Percentiles rank a stretch among this genome's conserved stretches.
Conservation (phyloP, 2,113 vertebrate genomes). For the Pagrus major region DNA sequence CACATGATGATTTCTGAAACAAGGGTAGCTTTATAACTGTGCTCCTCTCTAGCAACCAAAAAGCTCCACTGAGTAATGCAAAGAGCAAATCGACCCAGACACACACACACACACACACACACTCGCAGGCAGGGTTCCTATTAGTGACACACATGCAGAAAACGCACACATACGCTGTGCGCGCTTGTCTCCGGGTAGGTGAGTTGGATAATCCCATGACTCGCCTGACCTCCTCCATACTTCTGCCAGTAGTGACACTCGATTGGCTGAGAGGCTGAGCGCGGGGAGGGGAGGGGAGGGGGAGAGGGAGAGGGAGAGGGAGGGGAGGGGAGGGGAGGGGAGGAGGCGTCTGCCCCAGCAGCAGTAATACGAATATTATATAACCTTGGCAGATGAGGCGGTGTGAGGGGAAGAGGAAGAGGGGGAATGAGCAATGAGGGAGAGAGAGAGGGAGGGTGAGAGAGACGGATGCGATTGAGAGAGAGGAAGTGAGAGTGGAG, state of each 20-base stretch:
- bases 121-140: constrained; percentile 26
- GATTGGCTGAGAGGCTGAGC: constrained; percentile 68
- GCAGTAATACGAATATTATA: constrained; percentile 72
- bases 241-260: constrained; percentile 51
- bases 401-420: constrained; percentile 30
- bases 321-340: not conserved
- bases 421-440: constrained; percentile 10
- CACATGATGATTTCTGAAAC: constrained; percentile 70
- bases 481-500: constrained; percentile 61
- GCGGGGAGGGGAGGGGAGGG: not conserved
- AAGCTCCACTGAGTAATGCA: constrained; percentile 51
- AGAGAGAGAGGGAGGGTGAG: constrained; percentile 23
- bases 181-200: constrained; percentile 73
- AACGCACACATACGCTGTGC: constrained; percentile 36
- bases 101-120: not conserved
- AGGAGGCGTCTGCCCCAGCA: constrained; percentile 43
- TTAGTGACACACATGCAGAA: constrained; percentile 38
- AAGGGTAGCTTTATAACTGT: constrained; percentile 70
- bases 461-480: constrained; percentile 44
- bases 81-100: constrained; percentile 38
- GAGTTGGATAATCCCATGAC: constrained; percentile 82
- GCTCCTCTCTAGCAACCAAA: constrained; percentile 53
- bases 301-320: no score
- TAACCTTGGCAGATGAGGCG: constrained; percentile 69
- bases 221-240: constrained; percentile 77